These are phyloP conservation scores for Zaprionus nigranus DNA, from an alignment of 1,140 invertebrate genomes.

Conservation along the genomic window DNA sequence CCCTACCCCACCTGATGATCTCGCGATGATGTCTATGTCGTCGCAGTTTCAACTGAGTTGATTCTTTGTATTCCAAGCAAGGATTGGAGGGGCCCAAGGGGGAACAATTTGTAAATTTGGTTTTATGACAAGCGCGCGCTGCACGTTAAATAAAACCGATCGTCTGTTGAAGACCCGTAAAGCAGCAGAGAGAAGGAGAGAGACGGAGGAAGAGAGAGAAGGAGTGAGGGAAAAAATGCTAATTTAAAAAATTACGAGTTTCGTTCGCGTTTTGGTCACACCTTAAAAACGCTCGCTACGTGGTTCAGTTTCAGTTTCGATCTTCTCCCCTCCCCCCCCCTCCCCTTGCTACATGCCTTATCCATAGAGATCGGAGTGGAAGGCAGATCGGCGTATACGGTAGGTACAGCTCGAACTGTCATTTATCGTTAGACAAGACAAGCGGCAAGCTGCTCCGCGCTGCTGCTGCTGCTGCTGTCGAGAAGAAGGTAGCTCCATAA, in stretches of 20 bases:
- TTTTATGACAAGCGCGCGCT: conserved; percentile 73
- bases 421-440: conserved; percentile 82
- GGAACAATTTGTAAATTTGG: conserved; percentile 84
- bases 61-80: conserved; percentile 63
- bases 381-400: conserved; percentile 65
- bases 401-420: conserved; percentile 80
- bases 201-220: conserved; percentile 3
- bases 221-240: conserved; percentile 68
- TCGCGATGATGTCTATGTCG: conserved; percentile 75
- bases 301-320: conserved; percentile 22
- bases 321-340: not conserved
- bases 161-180: not conserved
- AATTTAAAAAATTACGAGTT: conserved; percentile 84
- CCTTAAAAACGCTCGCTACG: conserved; percentile 72
- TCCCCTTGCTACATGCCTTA: not conserved
- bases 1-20: conserved; percentile 39
- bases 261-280: conserved; percentile 82
- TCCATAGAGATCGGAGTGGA: not conserved
- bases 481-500: conserved; percentile 42
- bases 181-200: not conserved
- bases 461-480: conserved; percentile 48
- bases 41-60: conserved; percentile 64
- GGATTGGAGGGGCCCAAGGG: not conserved
- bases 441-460: conserved; percentile 64
- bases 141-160: conserved; percentile 47